These are phyloP conservation scores for Drosophila serrata DNA, from an alignment of 1,140 invertebrate genomes.

Conservation along the genomic window DNA sequence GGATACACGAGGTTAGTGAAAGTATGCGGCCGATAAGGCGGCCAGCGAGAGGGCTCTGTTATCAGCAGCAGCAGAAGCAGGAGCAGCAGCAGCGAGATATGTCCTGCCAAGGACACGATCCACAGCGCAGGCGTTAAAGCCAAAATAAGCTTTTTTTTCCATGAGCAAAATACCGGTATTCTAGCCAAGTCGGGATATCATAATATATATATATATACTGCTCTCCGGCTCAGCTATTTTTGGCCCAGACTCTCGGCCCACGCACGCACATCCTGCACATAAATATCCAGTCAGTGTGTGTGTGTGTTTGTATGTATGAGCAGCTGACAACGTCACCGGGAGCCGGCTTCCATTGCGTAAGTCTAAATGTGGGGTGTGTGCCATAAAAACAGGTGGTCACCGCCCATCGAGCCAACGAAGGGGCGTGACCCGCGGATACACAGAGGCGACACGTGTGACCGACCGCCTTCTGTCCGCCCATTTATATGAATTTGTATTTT, in stretches of 20 bases:
- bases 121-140: constrained; percentile 43
- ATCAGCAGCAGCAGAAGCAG: constrained; percentile 14
- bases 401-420: constrained; percentile 10
- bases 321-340: constrained; percentile 55
- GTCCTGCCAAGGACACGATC: constrained; percentile 66
- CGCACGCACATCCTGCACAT: constrained; percentile 15
- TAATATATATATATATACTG: not conserved
- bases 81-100: constrained; percentile 26
- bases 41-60: constrained; percentile 30
- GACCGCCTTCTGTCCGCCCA: constrained; percentile 7
- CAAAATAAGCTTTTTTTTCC: constrained; percentile 29
- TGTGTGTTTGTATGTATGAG: not conserved
- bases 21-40: constrained; percentile 42
- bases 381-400: constrained; percentile 66
- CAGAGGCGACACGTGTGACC: constrained; percentile 42
- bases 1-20: constrained; percentile 26
- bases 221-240: constrained; percentile 24
- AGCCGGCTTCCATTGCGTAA: constrained; percentile 62
- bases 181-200: not conserved
- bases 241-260: constrained; percentile 21
- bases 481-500: constrained; percentile 4
- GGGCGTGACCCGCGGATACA: constrained; percentile 46
- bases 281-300: not conserved
- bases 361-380: constrained; percentile 12
- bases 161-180: constrained; percentile 16